phyloP scores from a whole-genome alignment of 2,888 invertebrate genomes.

The Caenorhabditis sp. region DNA sequence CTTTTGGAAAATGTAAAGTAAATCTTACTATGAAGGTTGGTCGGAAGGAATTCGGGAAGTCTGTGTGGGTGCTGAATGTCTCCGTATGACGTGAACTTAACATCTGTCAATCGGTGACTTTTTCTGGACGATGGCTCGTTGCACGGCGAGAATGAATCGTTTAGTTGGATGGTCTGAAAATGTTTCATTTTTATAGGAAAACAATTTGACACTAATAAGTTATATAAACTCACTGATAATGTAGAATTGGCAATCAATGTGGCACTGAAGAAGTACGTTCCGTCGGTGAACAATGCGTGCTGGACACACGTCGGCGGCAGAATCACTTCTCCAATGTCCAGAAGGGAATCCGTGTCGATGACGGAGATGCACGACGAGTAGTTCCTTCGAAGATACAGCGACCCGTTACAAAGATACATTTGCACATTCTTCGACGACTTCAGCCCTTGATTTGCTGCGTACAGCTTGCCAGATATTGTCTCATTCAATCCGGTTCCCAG shows the following conservation, averaged over 20 bases:
- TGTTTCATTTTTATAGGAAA: too few species aligned
- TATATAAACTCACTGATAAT: conserved; percentile 67
- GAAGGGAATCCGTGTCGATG: conserved; percentile 79
- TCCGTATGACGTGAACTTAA: conserved; percentile 75
- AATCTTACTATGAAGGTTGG: conserved; percentile 72
- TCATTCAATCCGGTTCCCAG: conserved; percentile 96
- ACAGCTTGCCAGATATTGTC: conserved; percentile 93
- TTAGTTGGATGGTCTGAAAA: conserved; percentile 75
- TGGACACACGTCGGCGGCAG: conserved; percentile 74
- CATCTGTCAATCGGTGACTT: conserved; percentile 73
- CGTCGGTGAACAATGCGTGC: conserved; percentile 76
- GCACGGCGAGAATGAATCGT: conserved; percentile 77
- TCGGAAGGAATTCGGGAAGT: conserved; percentile 72
- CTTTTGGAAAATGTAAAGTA: not conserved
- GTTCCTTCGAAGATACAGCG: conserved; percentile 79
- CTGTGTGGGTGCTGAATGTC: conserved; percentile 70
- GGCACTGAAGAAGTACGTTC: conserved; percentile 76
- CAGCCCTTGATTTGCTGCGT: conserved; percentile 89
- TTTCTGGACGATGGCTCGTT: conserved; percentile 62
- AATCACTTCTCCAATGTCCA: conserved; percentile 73
- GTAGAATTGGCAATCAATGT: conserved; percentile 75
- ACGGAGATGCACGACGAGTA: conserved; percentile 81
- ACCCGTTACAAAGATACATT: conserved; percentile 78
- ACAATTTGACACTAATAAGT: too few species aligned
- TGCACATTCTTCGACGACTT: conserved; percentile 84